These are phyloP conservation scores for Elysia chlorotica DNA, from an alignment of 1,140 invertebrate genomes.

Conservation along the genomic window DNA sequence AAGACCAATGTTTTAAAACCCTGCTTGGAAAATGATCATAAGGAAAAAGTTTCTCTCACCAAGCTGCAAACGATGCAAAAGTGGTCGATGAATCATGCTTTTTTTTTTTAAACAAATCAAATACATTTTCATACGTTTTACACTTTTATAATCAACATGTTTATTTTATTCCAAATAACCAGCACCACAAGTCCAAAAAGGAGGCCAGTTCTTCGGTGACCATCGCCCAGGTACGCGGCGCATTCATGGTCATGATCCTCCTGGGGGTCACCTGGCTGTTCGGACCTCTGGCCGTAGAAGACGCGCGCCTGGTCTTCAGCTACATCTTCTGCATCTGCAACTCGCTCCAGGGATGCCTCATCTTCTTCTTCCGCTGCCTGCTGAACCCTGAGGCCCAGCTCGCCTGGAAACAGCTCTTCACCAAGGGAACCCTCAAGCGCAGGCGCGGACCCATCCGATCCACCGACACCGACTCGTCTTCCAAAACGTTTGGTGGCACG, in stretches of 20 bases:
- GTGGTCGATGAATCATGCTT: background rate
- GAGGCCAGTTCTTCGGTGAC: too few species aligned
- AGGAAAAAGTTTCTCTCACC: too few species aligned
- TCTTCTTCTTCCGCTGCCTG: conserved; percentile 65
- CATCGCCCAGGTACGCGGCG: conserved; percentile 62
- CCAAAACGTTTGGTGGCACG: too few species aligned
- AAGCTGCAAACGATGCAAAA: too few species aligned
- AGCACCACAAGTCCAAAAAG: too few species aligned
- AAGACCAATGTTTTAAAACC: too few species aligned
- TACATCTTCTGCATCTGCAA: conserved; percentile 66
- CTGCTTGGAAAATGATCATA: too few species aligned
- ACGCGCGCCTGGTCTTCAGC: conserved; percentile 62
- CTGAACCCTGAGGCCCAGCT: conserved; percentile 64
- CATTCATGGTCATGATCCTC: conserved; percentile 66
- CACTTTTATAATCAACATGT: too few species aligned
- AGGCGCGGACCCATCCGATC: conserved; percentile 43
- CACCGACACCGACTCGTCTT: conserved; percentile 48
- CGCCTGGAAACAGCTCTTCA: conserved; percentile 60
- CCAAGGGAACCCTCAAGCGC: conserved; percentile 58
- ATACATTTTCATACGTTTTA: too few species aligned
- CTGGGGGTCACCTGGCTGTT: conserved; percentile 67
- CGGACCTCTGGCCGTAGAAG: conserved; percentile 64
- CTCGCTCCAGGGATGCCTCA: conserved; percentile 66
- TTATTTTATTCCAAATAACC: too few species aligned
- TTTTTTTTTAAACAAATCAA: background rate